phyloP scores from a whole-genome alignment of 1,140 invertebrate species.

The Euglossa dilemma region DNA sequence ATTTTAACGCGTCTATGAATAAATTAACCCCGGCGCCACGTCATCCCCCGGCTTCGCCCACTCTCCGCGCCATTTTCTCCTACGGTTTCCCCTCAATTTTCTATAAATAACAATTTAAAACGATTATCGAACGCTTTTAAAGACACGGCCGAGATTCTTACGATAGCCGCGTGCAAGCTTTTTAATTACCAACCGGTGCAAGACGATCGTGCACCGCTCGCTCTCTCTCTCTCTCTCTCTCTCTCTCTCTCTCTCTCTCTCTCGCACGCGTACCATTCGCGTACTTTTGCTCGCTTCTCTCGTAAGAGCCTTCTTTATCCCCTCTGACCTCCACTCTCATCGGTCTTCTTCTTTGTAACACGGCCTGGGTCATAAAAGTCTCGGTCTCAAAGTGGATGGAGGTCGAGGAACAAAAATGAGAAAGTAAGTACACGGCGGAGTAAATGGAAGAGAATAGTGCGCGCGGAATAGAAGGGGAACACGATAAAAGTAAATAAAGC shows the following conservation, averaged over 20 bases:
- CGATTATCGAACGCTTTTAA: no score
- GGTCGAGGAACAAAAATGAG: constrained; percentile 43
- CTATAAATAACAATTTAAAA: not conserved
- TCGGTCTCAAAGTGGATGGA: not conserved
- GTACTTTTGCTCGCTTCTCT: not conserved
- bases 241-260: no score
- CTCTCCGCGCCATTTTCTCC: not conserved
- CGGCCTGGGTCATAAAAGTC: constrained; percentile 20
- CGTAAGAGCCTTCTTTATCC: not conserved
- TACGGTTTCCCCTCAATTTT: not conserved
- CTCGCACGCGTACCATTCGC: no score
- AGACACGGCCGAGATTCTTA: no score
- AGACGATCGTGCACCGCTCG: not conserved
- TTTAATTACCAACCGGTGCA: not conserved
- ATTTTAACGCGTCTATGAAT: constrained; percentile 65
- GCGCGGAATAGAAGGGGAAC: not conserved
- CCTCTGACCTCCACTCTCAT: not conserved
- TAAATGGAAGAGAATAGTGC: constrained; percentile 28
- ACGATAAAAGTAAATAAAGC: constrained; percentile 54
- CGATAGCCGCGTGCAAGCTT: not conserved
- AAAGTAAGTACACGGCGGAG: constrained; percentile 32
- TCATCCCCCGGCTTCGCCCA: no score
- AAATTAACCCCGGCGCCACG: constrained; percentile 48
- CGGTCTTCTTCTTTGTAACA: constrained; percentile 15
- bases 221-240: no score